These are phyloP conservation scores for Sminthurides bifidus DNA, from an alignment of 1,140 invertebrate genomes.

Conservation along the genomic window DNA sequence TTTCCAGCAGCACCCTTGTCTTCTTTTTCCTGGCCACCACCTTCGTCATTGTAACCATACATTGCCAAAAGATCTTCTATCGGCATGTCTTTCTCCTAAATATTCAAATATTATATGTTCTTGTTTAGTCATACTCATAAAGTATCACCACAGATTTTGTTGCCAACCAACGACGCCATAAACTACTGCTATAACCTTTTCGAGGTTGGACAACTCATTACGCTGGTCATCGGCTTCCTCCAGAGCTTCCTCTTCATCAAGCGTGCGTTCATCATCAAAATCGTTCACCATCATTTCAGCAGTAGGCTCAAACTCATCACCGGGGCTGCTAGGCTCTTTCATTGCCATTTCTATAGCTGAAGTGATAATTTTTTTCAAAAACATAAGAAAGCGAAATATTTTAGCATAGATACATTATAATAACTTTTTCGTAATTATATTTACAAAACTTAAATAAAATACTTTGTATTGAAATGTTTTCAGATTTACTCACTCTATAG, in stretches of 20 bases:
- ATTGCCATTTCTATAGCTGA: neutral
- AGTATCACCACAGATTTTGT: too few relatives aligned
- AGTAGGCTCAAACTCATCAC: conserved; percentile 54
- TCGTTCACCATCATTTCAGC: conserved; percentile 91
- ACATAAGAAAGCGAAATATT: too few relatives aligned
- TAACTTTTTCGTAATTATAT: too few relatives aligned
- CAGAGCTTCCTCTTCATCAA: conserved; percentile 91
- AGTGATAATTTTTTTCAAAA: too few relatives aligned
- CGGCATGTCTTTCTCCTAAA: conserved; percentile 71
- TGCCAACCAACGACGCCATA: neutral
- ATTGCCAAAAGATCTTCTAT: conserved; percentile 79
- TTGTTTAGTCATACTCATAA: too few relatives aligned
- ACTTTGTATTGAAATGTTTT: neutral
- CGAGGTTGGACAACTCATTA: conserved; percentile 75
- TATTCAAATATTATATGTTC: conserved; percentile 1
- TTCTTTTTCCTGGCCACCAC: conserved; percentile 28
- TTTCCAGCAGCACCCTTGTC: neutral
- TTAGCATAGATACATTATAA: too few relatives aligned
- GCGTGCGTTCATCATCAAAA: conserved; percentile 88
- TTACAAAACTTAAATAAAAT: neutral
- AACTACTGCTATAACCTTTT: conserved; percentile 47
- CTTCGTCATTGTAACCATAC: conserved; percentile 57
- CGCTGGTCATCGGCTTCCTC: conserved; percentile 73
- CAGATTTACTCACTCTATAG: too few relatives aligned
- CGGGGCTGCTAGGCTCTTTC: conserved; percentile 32